Conservation (phyloP, 92 coral and sea anemone species). For the Anthopleura xanthogrammica region DNA sequence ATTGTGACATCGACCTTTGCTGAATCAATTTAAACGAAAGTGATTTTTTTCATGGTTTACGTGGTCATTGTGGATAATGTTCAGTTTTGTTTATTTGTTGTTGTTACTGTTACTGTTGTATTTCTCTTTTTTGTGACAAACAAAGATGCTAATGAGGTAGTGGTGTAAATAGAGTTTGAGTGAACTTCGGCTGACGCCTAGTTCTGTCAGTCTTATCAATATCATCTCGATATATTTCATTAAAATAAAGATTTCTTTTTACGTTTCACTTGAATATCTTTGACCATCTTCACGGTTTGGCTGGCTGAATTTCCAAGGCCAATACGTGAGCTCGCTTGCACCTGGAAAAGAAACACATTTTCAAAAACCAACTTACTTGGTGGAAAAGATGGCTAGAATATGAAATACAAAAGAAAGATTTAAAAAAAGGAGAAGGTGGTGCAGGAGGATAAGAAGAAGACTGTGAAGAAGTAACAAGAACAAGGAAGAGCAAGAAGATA, state of each 20-base stretch:
- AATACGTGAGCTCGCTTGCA: not conserved
- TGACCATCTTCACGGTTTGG: not conserved
- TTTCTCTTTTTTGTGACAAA: not conserved
- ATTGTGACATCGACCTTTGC: constrained; percentile 10
- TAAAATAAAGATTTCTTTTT: not conserved
- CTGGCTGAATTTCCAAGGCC: not conserved
- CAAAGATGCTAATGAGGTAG: not conserved
- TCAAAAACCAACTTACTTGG: too few species aligned
- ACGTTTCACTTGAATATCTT: not conserved
- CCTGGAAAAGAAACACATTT: not conserved
- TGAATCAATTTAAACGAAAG: too few species aligned
- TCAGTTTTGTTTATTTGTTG: not conserved
- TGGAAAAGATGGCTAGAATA: too few species aligned
- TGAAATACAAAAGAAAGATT: too few species aligned
- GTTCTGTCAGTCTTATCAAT: not conserved
- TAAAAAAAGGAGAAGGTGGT: too few species aligned
- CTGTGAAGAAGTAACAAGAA: not conserved
- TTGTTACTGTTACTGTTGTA: not conserved
- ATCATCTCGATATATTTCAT: not conserved
- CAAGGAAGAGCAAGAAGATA: not conserved
- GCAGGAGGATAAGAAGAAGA: too few species aligned
- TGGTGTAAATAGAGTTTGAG: not conserved
- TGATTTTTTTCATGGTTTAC: too few species aligned
- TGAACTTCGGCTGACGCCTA: too few species aligned
- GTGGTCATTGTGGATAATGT: not conserved